A percentile compares a stretch with the other conserved stretches of the same genome.
Evolutionary conservation across 2,797 vertebrate species (phyloP).

Genomic region (Melopsittacus undulatus): DNA sequence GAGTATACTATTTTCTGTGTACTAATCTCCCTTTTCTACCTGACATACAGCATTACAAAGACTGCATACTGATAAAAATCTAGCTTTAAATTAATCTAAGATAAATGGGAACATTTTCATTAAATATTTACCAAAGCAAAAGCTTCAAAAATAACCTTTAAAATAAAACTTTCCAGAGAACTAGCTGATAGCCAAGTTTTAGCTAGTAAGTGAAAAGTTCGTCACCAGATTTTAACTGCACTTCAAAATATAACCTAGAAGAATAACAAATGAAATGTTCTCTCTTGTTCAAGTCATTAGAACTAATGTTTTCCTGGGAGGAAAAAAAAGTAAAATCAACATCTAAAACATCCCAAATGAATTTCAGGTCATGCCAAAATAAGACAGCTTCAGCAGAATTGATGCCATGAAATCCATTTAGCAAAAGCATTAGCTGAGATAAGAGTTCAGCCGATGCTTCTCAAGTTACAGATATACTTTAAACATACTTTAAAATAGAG

Average conservation of each 20-base stretch:
- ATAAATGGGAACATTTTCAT: neutral
- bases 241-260: neutral
- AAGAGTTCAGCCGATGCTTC: constrained; percentile 7
- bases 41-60: neutral
- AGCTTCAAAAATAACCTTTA: neutral
- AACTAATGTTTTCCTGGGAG: neutral
- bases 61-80: neutral
- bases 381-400: constrained; percentile 29
- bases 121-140: neutral
- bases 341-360: neutral
- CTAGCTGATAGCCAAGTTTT: neutral
- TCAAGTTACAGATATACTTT: constrained; percentile 14
- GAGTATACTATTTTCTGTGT: neutral
- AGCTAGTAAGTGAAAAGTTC: neutral
- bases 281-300: neutral
- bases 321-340: neutral
- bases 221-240: neutral
- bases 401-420: constrained; percentile 56
- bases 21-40: neutral
- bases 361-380: constrained; percentile 34
- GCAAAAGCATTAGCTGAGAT: constrained; percentile 21
- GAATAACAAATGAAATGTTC: neutral
- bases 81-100: neutral
- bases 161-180: neutral
- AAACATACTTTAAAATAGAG: constrained; percentile 21